Evolutionary conservation across 1,140 invertebrate species (phyloP).

Genomic region (Zaprionus davidi): DNA sequence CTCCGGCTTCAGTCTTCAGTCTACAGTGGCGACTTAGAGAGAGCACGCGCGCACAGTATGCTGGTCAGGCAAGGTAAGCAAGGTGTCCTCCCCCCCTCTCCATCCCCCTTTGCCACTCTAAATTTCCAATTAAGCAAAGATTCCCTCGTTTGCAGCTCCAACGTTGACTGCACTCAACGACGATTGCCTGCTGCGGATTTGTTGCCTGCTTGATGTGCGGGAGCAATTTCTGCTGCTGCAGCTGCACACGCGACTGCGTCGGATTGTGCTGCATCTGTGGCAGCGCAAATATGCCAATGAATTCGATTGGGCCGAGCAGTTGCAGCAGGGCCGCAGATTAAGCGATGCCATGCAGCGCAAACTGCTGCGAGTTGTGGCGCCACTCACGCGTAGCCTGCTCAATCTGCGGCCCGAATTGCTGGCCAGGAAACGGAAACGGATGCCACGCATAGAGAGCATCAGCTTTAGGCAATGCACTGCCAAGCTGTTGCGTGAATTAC

Average conservation of each 20-base stretch:
- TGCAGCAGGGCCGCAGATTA: slow-evolving; percentile 15
- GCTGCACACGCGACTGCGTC: slow-evolving; percentile 38
- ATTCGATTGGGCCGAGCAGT: slow-evolving; percentile 47
- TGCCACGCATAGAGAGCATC: slow-evolving; percentile 29
- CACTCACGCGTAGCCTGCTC: slow-evolving; percentile 45
- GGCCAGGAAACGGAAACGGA: slow-evolving; percentile 9
- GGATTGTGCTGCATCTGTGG: slow-evolving; percentile 58
- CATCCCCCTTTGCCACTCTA: neutral
- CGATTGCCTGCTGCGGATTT: slow-evolving; percentile 68
- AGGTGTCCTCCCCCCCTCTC: neutral
- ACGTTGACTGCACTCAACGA: slow-evolving; percentile 56
- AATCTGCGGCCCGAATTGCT: slow-evolving; percentile 40
- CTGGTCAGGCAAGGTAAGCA: slow-evolving; percentile 33
- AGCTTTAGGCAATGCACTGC: slow-evolving; percentile 36
- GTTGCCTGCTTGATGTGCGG: slow-evolving; percentile 36
- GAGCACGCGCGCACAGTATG: slow-evolving; percentile 21
- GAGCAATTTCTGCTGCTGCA: slow-evolving; percentile 60
- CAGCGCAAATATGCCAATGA: slow-evolving; percentile 40
- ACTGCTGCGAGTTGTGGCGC: slow-evolving; percentile 43
- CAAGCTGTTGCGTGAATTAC: slow-evolving; percentile 37
- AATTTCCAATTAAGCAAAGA: neutral
- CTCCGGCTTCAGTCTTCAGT: slow-evolving; percentile 43
- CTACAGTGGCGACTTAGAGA: slow-evolving; percentile 17
- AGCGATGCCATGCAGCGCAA: slow-evolving; percentile 38
- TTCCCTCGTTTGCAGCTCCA: neutral